Evolutionary conservation across 2,888 invertebrate genomes (phyloP), one percentile per base, ranked within the genome.

Genomic region (Tolmerus cingulatus): DNA sequence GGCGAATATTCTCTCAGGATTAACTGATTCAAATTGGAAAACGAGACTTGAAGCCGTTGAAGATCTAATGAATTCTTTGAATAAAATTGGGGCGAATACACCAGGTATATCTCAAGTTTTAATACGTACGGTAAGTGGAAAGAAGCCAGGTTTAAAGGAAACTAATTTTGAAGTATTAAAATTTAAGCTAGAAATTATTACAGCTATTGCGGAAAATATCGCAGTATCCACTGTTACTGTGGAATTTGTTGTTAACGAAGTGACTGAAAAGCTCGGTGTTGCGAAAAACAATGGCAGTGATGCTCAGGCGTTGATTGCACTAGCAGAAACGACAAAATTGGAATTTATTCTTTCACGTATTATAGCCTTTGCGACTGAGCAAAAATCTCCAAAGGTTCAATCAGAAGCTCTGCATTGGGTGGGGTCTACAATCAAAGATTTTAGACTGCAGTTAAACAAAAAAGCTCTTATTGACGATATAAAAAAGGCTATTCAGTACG

Each of bases 101-200:
- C 93, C 96, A 2, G 95, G 95, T 0, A 88, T 92, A 12, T 94
- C 96, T 0, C 98, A 98, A 92, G 95, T 96, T 0, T 91, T 98
- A 40, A 94, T 97, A 40, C 94, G 96, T 86, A 94, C 95, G 2
- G 91, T 97, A 19, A 95, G 95, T 89, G 95, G 95, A 88, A 96
- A 95, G 90, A 98, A 98, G 91, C 98, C 98, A 0, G 98, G 98
- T 0, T 92, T 96, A 0, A 96, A 93, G 87, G 98, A 98, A 90
- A 98, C 96, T 88, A 98, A 98, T 91, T 97, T 98, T 89, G 98
- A 98, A 94, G 98, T 97, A 16, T 92, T 98, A 82, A 98, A 97
- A 91, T 94, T 96, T 0, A 95, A 96, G 89, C 92, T 98, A 19
- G 98, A 98, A 89, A 94, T 96, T 14, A 94, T 98, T 87, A 96